Evolutionary conservation across 2,797 vertebrate species (phyloP), one percentile per base, ranked within the genome.

Genomic region (Gorsachius magnificus): DNA sequence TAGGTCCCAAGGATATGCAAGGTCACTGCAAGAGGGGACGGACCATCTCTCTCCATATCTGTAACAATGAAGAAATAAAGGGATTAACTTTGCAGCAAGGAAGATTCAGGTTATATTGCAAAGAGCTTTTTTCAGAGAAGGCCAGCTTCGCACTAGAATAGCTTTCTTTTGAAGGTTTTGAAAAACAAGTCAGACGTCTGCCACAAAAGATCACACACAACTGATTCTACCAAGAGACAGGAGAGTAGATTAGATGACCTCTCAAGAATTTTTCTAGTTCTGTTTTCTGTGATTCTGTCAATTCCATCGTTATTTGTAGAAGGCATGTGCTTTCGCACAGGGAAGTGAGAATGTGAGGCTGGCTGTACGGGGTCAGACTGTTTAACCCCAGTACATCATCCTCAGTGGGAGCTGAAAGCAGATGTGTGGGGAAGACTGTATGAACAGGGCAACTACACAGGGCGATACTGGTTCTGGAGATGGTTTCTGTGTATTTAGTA

Each of bases 161-260:
- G 70, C 41, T 93, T 61, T 46, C 83, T 90, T 96, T 93, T 94
- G 86, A 95, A 93, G 74, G 31, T 82, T 93, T 87, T 92, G 70
- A 89, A 78, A 91, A 95, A 84, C 92, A 79, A 77, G 92, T 94
- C 94, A 89, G 86, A 66, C 38, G 63, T 93, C 90, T 96, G 81
- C 78, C 87, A 87, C 63, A 81, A 79, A 89, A 89, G 81, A 90
- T 96, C 86, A 87, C 7, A 43, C 29, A 35, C 81, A 77, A 20
- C 63, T 66, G 64, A 90, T 96, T 92, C 60, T 93, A 31, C 78
- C 64, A 57, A 64, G 81, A 94, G 96, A 90, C 77, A 89, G 77
- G n/a, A 75, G 77, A 69, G 80, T 54, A 82, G 86, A 93, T 87
- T 63, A 83, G 81, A 64, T 93, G 90, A 96, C 95, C 83, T 94